Percentiles rank a stretch among this genome's conserved stretches.
Evolutionary conservation across 2,797 vertebrate species (phyloP).

Genomic region (Passerculus sandwichensis): DNA sequence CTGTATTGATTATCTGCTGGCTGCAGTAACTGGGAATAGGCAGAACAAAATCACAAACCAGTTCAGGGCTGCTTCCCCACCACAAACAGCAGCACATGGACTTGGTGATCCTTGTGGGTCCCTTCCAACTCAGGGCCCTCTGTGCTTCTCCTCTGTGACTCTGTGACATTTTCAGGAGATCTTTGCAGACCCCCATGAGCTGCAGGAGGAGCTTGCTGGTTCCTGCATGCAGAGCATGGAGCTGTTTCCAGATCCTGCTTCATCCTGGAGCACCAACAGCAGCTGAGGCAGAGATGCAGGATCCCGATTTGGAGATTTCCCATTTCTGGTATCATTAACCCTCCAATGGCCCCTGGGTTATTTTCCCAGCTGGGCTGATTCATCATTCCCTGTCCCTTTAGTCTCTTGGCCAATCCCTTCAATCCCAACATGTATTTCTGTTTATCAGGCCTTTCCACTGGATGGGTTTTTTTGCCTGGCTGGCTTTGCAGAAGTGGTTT

Average conservation of each 20-base stretch:
- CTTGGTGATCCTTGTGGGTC: fast-evolving
- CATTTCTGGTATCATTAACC: not conserved
- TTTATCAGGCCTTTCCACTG: not conserved
- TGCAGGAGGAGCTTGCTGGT: not conserved
- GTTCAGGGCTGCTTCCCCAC: fast-evolving
- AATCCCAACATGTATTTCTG: not conserved
- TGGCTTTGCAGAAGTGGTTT: conserved; percentile 13
- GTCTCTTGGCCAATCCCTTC: not conserved
- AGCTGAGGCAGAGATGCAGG: not conserved
- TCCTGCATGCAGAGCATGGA: fast-evolving
- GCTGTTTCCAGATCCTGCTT: not conserved
- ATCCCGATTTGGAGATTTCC: not conserved
- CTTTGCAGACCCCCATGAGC: not conserved
- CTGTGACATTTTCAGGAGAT: not conserved
- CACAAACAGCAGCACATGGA: fast-evolving
- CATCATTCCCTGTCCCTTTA: not conserved
- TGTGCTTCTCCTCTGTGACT: fast-evolving
- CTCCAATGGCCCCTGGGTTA: not conserved
- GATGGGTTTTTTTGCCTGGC: not conserved
- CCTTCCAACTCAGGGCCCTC: not conserved
- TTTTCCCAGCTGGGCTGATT: not conserved
- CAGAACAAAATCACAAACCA: not conserved
- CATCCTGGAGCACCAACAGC: not conserved
- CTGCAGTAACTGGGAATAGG: not conserved
- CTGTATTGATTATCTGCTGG: not conserved